Conservation (phyloP, 2,797 vertebrate species). For the Enteromius viviparus region DNA sequence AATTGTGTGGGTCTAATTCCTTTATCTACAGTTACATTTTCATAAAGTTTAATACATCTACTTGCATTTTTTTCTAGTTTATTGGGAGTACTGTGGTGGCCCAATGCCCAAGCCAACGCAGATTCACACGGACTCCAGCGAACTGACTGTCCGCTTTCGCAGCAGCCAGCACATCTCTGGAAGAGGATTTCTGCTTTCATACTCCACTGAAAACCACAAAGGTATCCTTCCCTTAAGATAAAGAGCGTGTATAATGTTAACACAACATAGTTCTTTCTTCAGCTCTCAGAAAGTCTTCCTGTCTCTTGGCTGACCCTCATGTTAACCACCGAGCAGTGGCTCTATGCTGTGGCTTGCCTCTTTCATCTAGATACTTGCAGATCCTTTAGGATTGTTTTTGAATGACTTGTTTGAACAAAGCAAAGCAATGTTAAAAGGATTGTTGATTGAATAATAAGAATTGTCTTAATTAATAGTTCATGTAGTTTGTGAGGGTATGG, state of each 20-base stretch:
- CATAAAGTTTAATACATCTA: not conserved
- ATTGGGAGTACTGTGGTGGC: slow-evolving; percentile 78
- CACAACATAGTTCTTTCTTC: not conserved
- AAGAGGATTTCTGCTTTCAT: slow-evolving; percentile 85
- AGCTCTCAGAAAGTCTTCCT: not conserved
- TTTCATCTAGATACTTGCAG: slow-evolving; percentile 4
- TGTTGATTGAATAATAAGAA: not conserved
- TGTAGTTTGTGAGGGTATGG: not conserved
- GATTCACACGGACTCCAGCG: slow-evolving; percentile 76
- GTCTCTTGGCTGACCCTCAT: slow-evolving; percentile 25
- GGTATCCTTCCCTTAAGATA: slow-evolving; percentile 68
- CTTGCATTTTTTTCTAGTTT: slow-evolving; percentile 50
- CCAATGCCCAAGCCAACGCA: slow-evolving; percentile 68
- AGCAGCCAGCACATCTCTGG: slow-evolving; percentile 82
- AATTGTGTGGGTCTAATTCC: not conserved
- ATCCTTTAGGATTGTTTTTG: slow-evolving; percentile 13
- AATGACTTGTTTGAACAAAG: slow-evolving; percentile 35
- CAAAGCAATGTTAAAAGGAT: not conserved
- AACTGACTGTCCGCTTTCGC: slow-evolving; percentile 81
- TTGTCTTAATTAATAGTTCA: not conserved
- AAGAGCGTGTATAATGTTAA: not conserved
- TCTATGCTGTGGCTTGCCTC: slow-evolving; percentile 25
- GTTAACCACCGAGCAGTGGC: not conserved
- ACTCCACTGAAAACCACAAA: slow-evolving; percentile 81
- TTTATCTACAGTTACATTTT: not conserved